Conservation (phyloP, 2,113 vertebrate species). For the Cryptomyrus ogoouensis region DNA sequence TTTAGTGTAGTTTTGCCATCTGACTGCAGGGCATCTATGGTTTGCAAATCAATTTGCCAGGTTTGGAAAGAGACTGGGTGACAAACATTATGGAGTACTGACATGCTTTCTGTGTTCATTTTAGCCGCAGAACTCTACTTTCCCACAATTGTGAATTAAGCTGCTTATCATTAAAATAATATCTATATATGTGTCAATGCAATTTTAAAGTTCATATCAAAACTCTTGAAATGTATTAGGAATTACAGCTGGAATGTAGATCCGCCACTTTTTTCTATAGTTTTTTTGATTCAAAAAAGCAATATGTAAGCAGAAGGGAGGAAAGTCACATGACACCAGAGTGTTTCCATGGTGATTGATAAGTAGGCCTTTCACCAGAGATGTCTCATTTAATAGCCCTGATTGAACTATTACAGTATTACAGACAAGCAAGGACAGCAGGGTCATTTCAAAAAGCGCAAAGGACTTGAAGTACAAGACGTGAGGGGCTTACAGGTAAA, state of each 20-base stretch:
- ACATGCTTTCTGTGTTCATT: not conserved
- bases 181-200: not conserved
- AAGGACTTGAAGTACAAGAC: not conserved
- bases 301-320: not conserved
- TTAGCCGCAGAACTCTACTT: not conserved
- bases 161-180: not conserved
- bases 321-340: not conserved
- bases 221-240: not conserved
- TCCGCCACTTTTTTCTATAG: not conserved
- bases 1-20: not conserved
- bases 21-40: not conserved
- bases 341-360: conserved; percentile 1
- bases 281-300: not conserved
- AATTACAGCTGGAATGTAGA: not conserved
- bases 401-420: not conserved
- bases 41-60: not conserved
- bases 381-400: not conserved
- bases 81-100: not conserved
- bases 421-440: not conserved
- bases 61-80: not conserved
- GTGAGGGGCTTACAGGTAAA: not conserved
- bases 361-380: not conserved
- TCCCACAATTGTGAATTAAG: not conserved
- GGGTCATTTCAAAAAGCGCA: not conserved
- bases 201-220: not conserved